Evolutionary conservation across 2,888 invertebrate species (phyloP).

Genomic region (Tetrapedia diversipes): DNA sequence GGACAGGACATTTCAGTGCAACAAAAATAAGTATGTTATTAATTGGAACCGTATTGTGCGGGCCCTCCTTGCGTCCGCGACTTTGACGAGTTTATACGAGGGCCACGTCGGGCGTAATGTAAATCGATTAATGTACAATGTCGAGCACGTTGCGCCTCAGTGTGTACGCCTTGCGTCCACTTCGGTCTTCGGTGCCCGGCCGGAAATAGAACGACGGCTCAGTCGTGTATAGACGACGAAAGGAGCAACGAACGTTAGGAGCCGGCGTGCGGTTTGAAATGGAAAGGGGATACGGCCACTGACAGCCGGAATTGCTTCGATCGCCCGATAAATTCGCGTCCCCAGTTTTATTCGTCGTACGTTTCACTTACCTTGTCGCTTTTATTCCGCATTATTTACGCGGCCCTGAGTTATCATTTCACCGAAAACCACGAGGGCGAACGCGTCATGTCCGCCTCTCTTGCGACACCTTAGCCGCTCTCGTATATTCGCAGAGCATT

Average conservation of each 20-base stretch:
- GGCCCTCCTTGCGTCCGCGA: background rate
- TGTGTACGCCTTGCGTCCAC: conserved; percentile 26
- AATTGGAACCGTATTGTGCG: background rate
- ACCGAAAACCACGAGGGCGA: conserved; percentile 30
- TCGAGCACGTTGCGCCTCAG: conserved; percentile 11
- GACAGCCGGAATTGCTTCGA: conserved; percentile 54
- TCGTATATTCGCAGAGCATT: conserved; percentile 11
- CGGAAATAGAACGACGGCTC: conserved; percentile 44
- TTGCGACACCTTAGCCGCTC: conserved; percentile 1
- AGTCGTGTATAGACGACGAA: conserved; percentile 21
- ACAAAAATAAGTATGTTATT: too few relatives aligned
- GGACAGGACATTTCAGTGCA: too few relatives aligned
- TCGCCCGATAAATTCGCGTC: conserved; percentile 50
- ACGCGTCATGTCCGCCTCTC: conserved; percentile 4
- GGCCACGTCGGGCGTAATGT: conserved; percentile 10
- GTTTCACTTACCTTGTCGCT: conserved; percentile 49
- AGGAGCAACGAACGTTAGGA: conserved; percentile 20
- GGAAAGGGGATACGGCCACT: conserved; percentile 54
- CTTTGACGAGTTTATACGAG: conserved; percentile 16
- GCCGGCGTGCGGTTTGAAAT: conserved; percentile 34
- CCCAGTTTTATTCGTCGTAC: conserved; percentile 44
- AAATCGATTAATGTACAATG: conserved; percentile 50
- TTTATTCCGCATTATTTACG: conserved; percentile 53
- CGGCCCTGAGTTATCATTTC: conserved; percentile 40
- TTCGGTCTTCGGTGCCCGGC: background rate